phyloP scores from a whole-genome alignment of 2,113 vertebrate species.

The Calidris pugnax region DNA sequence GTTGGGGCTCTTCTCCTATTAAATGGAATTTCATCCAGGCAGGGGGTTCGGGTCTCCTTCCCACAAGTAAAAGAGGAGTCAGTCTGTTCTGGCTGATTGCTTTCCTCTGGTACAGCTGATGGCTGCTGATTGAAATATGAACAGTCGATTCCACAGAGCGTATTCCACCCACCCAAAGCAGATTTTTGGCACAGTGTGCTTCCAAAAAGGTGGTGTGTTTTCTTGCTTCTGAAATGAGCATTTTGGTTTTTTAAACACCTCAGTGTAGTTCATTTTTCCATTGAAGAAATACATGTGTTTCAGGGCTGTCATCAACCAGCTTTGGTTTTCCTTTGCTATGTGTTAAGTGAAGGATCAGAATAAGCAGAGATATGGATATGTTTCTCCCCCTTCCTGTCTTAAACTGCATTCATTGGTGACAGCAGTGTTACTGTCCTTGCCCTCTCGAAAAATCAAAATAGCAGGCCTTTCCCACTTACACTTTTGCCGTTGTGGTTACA shows the following conservation, averaged over 20 bases:
- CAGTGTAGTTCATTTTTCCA: not conserved
- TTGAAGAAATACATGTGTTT: not conserved
- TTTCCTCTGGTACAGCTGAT: not conserved
- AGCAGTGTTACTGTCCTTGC: not conserved
- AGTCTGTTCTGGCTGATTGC: not conserved
- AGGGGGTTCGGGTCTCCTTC: not conserved
- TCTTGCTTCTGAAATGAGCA: not conserved
- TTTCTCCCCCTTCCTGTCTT: not conserved
- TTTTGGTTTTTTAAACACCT: not conserved
- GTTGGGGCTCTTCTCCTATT: not conserved
- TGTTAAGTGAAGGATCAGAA: not conserved
- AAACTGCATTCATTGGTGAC: not conserved
- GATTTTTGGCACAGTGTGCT: conserved; percentile 7
- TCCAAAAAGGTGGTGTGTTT: not conserved
- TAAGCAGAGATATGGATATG: not conserved
- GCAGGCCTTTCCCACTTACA: not conserved
- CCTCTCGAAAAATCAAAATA: not conserved
- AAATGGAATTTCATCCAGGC: not conserved
- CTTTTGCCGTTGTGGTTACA: not conserved
- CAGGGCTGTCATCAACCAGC: not conserved
- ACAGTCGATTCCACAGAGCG: not conserved
- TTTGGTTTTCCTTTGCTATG: not conserved
- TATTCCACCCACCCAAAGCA: conserved; percentile 28
- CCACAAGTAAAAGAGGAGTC: not conserved
- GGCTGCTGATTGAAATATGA: not conserved